These are phyloP conservation scores for Athene noctua DNA, from an alignment of 2,113 vertebrate species.

Conservation along the genomic window DNA sequence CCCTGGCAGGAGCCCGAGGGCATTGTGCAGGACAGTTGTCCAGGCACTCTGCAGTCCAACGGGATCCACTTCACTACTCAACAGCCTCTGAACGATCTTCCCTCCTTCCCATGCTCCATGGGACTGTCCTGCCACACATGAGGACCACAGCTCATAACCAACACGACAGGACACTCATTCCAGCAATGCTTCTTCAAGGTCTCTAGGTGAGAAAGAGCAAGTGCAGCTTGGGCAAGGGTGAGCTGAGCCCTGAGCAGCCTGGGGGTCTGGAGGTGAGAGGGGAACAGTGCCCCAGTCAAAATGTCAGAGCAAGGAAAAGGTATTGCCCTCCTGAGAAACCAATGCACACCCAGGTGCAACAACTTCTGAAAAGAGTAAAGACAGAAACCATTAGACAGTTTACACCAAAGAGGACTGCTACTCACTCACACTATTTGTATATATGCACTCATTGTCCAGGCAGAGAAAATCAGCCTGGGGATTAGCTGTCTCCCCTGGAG, in stretches of 20 bases:
- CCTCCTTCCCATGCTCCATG: neutral
- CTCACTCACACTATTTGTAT: neutral
- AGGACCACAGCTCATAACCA: neutral
- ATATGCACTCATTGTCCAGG: neutral
- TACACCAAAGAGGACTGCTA: neutral
- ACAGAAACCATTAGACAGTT: neutral
- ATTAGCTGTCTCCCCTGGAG: neutral
- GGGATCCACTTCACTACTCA: neutral
- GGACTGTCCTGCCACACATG: rapidly evolving
- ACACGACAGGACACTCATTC: rapidly evolving
- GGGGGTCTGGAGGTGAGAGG: neutral
- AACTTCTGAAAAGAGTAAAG: neutral
- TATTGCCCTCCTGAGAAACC: neutral
- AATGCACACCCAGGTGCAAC: neutral
- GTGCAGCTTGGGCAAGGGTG: neutral
- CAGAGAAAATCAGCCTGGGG: neutral
- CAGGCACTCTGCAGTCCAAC: rapidly evolving
- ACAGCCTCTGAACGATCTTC: neutral
- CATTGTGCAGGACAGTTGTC: rapidly evolving
- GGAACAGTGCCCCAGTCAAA: neutral
- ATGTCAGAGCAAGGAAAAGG: neutral
- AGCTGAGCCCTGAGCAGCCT: neutral
- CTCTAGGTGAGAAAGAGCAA: neutral
- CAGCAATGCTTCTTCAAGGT: neutral
- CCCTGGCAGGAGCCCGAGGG: neutral